Percentiles rank a stretch among this genome's conserved stretches.
Evolutionary conservation across 2,113 vertebrate species (phyloP).

Genomic region (Ameiurus melas): DNA sequence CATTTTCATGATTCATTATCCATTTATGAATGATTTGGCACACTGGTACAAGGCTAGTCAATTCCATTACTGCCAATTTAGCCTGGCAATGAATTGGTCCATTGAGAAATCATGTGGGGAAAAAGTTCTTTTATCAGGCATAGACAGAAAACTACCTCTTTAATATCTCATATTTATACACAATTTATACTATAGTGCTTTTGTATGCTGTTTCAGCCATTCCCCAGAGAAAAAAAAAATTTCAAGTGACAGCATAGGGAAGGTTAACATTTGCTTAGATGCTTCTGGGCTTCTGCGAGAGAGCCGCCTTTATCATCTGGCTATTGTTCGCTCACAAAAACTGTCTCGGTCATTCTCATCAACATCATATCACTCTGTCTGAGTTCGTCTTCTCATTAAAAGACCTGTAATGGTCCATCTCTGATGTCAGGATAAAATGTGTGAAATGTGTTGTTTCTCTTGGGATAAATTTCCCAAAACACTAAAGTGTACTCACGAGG

Average conservation of each 20-base stretch:
- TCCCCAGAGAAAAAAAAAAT: conserved; percentile 15
- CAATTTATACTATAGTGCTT: neutral
- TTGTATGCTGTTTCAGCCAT: conserved; percentile 6
- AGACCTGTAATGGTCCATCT: conserved; percentile 44
- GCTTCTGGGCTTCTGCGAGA: conserved; percentile 8
- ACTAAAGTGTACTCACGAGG: neutral
- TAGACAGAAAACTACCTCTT: neutral
- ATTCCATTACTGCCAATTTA: conserved; percentile 51
- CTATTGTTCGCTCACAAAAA: neutral
- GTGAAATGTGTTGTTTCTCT: conserved; percentile 71
- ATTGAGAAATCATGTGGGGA: conserved; percentile 45
- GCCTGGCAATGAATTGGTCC: conserved; percentile 42
- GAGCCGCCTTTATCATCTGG: neutral
- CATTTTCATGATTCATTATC: conserved; percentile 54
- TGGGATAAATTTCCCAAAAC: conserved; percentile 40
- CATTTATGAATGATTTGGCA: conserved; percentile 51
- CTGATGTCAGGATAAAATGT: conserved; percentile 67
- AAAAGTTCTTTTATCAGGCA: conserved; percentile 38
- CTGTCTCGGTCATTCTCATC: conserved; percentile 23
- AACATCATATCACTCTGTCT: conserved; percentile 45
- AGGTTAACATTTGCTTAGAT: conserved; percentile 42
- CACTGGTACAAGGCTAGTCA: conserved; percentile 41
- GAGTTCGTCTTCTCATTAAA: conserved; percentile 63
- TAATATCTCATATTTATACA: neutral
- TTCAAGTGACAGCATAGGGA: conserved; percentile 34